Evolutionary conservation across 30 jellyfish, hydroid and myxozoan species (phyloP), one percentile per base, ranked within the genome.

Genomic region (Pelagia noctiluca): DNA sequence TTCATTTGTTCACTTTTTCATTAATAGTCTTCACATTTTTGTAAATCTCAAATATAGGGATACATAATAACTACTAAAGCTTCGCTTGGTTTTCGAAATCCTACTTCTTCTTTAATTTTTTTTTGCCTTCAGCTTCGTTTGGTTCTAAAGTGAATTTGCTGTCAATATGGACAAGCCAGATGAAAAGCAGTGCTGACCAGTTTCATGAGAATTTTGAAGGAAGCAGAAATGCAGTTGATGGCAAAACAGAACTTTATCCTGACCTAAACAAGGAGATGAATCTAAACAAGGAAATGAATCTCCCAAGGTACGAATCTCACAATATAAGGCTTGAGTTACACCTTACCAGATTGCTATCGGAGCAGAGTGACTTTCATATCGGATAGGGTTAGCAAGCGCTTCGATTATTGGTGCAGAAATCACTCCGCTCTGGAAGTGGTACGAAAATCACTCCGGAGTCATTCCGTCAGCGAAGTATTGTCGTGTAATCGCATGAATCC

Each of bases 131-230:
- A 89, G 96, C 89, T 29, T 76, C 88, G 8, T 42, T 90, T n/a
- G 74, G 79, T 36, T 76, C 90, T 5, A 83, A 91, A 75, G 26
- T 87, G 8, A 75, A 84, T 30, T 75, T 91, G 31, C 46, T 91
- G 22, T 74, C 98, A 23, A 84, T 91, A 1, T 91, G 95, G 96
- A 84, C 88, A 25, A 84, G 64, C 38, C 96, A 91, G 52, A 28
- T 78, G 83, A 91, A 91, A 21, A 63, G 66, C 24, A 35, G 75
- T 1, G 96, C 98, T 28, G 88, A 75, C 19, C 83, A 96, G 36
- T 76, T 80, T 25, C 98, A 85, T 63, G 97, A 76, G 11, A 97
- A 93, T n/a, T 93, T 93, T 61, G 90, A 88, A 69, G 99, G 99
- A 24, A 87, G 99, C 33, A 77, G 75, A 57, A 74, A 66, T 77